Base-by-base conservation (phyloP, 2,888 invertebrate genomes). In the Lasius platythorax region DNA sequence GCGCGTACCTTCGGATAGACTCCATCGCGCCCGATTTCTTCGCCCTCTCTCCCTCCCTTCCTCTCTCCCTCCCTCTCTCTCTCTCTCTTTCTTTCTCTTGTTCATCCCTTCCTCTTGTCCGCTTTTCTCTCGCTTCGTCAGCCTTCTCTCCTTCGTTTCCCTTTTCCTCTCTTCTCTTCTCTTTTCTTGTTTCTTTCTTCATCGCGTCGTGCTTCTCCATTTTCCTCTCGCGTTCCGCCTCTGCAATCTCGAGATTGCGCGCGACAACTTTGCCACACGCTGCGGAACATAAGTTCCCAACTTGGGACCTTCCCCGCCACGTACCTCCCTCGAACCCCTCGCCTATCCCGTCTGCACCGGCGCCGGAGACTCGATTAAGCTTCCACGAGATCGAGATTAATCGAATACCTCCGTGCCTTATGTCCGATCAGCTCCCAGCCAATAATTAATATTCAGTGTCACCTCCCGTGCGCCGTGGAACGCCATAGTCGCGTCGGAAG, bases 1-100 rank as follows among this genome's bases (percentile, higher is more conserved):
- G 93, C 94, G 92, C 93, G 92, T 93, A 92, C 92, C 90, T 91
- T 89, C 91, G 92, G 91, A 93, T 93, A 90, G 92, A 93, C 92
- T 91, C 87, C 87, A 87, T 84, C 87, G 79, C 61, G 82, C 83
- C 74, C 50, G 50, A 79, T 85, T 79, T 73, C 81, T 68, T 72
- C 76, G 66, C 66, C n/a, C 40, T 11, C 61, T 28, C 75, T 37
- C 74, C n/a, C 40, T 23, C 70, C 37, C 72, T 23, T 61, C 67
- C 72, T 75, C 72, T 86, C 75, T 84, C 72, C 82, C 28, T 85
- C n/a, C 23, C 23, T 23, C 23, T 23, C 66, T 37, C 50, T 40
- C 67, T 68, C 56, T 23, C n/a, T 50, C 23, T 23, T 0, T 23
- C 23, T 23, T 23, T 23, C 23, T 23, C 23, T 23, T 23, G 40